Conservation (phyloP, 2,797 vertebrate species). For the Scleropages formosus region DNA sequence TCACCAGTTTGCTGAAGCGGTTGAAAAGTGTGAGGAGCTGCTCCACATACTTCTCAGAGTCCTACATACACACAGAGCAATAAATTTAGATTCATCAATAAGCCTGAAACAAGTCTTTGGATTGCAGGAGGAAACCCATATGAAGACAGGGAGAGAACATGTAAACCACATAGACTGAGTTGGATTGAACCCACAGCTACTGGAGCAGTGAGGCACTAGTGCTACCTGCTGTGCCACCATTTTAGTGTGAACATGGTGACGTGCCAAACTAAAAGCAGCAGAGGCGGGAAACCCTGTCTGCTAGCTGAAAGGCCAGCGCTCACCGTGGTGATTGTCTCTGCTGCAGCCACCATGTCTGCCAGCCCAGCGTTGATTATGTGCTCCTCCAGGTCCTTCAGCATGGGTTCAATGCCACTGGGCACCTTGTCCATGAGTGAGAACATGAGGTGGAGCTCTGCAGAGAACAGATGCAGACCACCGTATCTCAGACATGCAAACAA, state of each 20-base stretch:
- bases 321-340: conserved; percentile 82
- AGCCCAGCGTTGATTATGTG: conserved; percentile 92
- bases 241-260: too few relatives aligned
- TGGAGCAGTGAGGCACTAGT: too few relatives aligned
- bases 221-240: too few relatives aligned
- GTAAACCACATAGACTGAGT: too few relatives aligned
- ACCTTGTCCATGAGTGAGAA: conserved; percentile 99
- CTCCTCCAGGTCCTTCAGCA: conserved; percentile 97
- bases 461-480: not conserved
- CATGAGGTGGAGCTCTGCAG: conserved; percentile 92
- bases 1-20: conserved; percentile 97
- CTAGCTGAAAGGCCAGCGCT: conserved; percentile 45
- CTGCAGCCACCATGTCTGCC: conserved; percentile 81
- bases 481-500: too few relatives aligned
- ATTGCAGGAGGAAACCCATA: too few relatives aligned
- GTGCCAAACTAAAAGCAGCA: too few relatives aligned
- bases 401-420: conserved; percentile 93
- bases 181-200: too few relatives aligned
- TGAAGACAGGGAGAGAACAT: too few relatives aligned
- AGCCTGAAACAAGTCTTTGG: too few relatives aligned
- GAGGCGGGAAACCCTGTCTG: too few relatives aligned
- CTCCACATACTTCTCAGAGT: conserved; percentile 98
- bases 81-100: too few relatives aligned
- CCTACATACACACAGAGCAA: conserved; percentile 64
- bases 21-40: conserved; percentile 96